Base-by-base conservation (phyloP, 2,113 vertebrate species). In the Hemibagrus wyckioides region DNA sequence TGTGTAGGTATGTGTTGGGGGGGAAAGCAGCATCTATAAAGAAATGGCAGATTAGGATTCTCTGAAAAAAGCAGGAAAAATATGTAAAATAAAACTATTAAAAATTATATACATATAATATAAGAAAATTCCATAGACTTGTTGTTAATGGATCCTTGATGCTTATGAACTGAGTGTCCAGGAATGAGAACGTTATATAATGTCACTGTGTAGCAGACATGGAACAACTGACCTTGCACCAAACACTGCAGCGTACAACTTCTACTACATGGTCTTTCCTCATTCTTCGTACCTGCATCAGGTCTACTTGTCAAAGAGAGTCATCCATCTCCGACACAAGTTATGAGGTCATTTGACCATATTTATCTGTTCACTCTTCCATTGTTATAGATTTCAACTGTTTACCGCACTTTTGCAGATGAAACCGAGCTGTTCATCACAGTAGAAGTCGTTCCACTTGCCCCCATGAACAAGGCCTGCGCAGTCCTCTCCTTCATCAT, bases 391-490 rank as follows among this genome's bases (percentile, higher is more conserved):
- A 48, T 10, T 92, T 94, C 93, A 82, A 30, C 93, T 93, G 54
- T 96, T 95, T 80, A 93, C 94, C 86, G 95, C 93, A 92, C 95
- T 97, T 94, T 98, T 96, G 65, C 98, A 99, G 93, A 99, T 98
- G 93, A 96, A 97, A 92, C 93, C 95, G 90, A 97, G 97, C 92
- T 94, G 86, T 48, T 98, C 97, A 93, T 96, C 95, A 94, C 98
- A 99, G 90, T 94, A 95, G 94, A 98, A 98, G 90, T 98, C 97
- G 52, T 99, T 99, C 98, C 97, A 99, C 41, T 97, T 88, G 33
- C 95, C 97, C 61, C 96, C 94, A 0, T 95, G 94, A 92, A 97
- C 95, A 89, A 99, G 86, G 1, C 97, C 97, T 0, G 96, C 97
- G 0, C 98, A 99, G 91, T 99, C 96, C 93, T 99, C 97, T 86